Evolutionary conservation across 2,888 invertebrate genomes (phyloP).

Genomic region (Cephus spinipes): DNA sequence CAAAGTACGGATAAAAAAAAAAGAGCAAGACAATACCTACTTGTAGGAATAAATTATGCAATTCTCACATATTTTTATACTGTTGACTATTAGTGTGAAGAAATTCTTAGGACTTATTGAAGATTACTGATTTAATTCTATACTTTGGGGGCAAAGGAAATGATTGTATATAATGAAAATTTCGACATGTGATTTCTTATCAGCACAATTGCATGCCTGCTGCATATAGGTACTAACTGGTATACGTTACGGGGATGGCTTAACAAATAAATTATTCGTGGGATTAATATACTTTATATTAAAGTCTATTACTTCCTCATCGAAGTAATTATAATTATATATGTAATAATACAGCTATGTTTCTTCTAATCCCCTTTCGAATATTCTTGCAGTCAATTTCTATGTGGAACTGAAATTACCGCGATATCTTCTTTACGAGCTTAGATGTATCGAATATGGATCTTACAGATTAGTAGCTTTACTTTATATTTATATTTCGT

Average conservation of each 20-base stretch:
- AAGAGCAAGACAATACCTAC: not conserved
- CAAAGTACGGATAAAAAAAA: not conserved
- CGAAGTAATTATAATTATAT: not conserved
- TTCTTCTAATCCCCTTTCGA: not conserved
- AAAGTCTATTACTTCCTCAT: not conserved
- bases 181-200: not conserved
- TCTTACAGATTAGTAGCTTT: not conserved
- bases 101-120: not conserved
- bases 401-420: not conserved
- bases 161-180: not conserved
- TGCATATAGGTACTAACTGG: not conserved
- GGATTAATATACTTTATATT: not conserved
- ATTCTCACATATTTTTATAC: not conserved
- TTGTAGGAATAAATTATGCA: not conserved
- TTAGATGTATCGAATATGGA: not conserved
- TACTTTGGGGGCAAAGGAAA: not conserved
- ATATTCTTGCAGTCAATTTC: not conserved
- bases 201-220: not conserved
- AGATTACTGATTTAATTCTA: not conserved
- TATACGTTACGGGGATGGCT: not conserved
- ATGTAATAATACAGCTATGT: not conserved
- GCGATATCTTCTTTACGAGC: not conserved
- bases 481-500: too few relatives aligned
- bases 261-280: not conserved
- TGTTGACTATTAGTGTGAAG: not conserved